Base-by-base conservation (phyloP, 2,888 invertebrate species). In the Noctua janthe region DNA sequence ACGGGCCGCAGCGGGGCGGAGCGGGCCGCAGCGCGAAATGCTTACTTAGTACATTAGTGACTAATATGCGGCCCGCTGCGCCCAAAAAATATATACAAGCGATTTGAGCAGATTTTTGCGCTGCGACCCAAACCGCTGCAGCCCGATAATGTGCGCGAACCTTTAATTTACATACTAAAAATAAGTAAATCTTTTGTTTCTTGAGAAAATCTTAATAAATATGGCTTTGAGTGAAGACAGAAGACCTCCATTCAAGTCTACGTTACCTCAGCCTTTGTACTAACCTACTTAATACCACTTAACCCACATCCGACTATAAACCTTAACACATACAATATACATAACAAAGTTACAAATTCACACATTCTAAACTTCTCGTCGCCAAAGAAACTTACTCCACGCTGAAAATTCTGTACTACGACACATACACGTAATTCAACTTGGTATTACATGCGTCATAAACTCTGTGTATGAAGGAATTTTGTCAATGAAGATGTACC, bases 301-400 rank as follows among this genome's bases (percentile, higher is more conserved):
- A 71, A 35, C 47, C 51, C 39, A 69, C 71, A 83, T 49, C 10
- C 17, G 29, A 72, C 29, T 71, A 49, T 69, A 35, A 80, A 81
- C 59, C 82, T 35, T 54, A 49, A 23, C 13, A 80, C 64, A 80
- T 29, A 35, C 47, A 47, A 17, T 15, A 67, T 54, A 59, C n/a
- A 77, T 69, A 69, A 54, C 20, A 78, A 83, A 72, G 51, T 75
- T 71, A 67, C n/a, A 29, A 69, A 77, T 76, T 59, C 81, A 82
- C 67, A 76, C 29, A 82, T 59, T 47, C 43, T 66, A 51, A 69
- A 71, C 49, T 66, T 66, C 23, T 47, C 23, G 35, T 47, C 29
- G 23, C 20, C 15, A n/a, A 70, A 54, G 29, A 72, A 82, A 83
- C 29, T 69, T 71, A 74, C 67, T 72, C 15, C 7, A 29, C 15